Evolutionary conservation across 1,140 invertebrate species (phyloP).

Genomic region (Bilobella aurantiaca): DNA sequence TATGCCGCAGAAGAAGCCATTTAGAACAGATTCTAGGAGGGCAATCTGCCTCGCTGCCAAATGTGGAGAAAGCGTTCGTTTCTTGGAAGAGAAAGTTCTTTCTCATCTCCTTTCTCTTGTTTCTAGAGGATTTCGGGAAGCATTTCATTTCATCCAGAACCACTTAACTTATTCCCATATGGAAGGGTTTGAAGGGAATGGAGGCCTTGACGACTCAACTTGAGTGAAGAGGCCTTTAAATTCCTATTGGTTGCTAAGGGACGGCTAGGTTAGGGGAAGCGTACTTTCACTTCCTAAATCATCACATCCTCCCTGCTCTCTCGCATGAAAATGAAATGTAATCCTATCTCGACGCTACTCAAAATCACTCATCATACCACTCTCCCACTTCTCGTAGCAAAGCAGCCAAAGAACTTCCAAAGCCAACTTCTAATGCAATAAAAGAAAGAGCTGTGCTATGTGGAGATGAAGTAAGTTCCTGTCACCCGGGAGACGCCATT

Average conservation of each 20-base stretch:
- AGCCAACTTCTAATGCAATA: background rate
- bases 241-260: too few species aligned
- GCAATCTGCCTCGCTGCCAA: background rate
- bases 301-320: conserved; percentile 8
- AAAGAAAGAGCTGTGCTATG: background rate
- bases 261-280: background rate
- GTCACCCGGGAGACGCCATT: background rate
- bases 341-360: background rate
- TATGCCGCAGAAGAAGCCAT: too few species aligned
- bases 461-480: background rate
- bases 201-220: conserved; percentile 3
- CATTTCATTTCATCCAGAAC: conserved; percentile 4
- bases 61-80: background rate
- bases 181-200: background rate
- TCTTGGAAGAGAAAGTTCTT: too few species aligned
- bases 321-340: conserved; percentile 8
- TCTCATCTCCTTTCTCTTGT: background rate
- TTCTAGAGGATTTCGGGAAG: background rate
- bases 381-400: background rate
- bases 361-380: background rate
- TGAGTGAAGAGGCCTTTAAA: background rate
- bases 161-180: conserved; percentile 2
- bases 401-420: too few species aligned
- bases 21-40: too few species aligned
- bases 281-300: background rate